Conservation (phyloP, 2,888 invertebrate genomes). For the Pristionchus fissidentatus region DNA sequence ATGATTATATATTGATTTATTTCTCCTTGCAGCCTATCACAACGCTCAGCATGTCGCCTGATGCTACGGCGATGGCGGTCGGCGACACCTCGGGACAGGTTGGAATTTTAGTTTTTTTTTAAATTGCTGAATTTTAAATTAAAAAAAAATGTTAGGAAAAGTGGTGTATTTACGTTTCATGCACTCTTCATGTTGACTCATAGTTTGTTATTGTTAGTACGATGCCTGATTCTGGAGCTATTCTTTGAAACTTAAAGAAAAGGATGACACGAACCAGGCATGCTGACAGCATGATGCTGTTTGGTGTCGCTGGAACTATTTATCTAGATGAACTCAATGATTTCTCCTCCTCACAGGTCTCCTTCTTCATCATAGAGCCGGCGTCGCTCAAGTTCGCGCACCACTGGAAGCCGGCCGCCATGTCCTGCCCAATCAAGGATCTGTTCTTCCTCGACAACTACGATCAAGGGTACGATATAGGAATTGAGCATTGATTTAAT, state of each 20-base stretch:
- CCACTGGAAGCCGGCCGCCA: conserved; percentile 58
- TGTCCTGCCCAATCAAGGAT: conserved; percentile 56
- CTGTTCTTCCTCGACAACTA: conserved; percentile 70
- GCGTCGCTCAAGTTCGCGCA: conserved; percentile 60
- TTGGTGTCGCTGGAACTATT: no score
- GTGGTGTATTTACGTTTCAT: no score
- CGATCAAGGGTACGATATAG: conserved; percentile 48
- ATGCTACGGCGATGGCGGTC: conserved; percentile 70
- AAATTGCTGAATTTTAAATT: no score
- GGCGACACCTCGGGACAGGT: conserved; percentile 53
- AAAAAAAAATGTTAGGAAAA: no score
- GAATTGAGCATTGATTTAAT: background rate
- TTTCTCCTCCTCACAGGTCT: conserved; percentile 48
- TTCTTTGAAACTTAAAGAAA: no score
- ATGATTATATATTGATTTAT: background rate
- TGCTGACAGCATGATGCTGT: no score
- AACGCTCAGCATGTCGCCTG: conserved; percentile 68
- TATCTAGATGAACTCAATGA: background rate
- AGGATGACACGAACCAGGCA: no score
- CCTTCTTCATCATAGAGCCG: conserved; percentile 68
- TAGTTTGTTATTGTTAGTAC: no score
- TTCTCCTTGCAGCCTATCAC: conserved; percentile 51
- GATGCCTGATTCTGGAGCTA: no score
- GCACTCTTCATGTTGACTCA: no score
- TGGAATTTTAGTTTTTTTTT: no score